Conservation (phyloP, 2,888 invertebrate genomes). For the Chloroclystis v-ata region DNA sequence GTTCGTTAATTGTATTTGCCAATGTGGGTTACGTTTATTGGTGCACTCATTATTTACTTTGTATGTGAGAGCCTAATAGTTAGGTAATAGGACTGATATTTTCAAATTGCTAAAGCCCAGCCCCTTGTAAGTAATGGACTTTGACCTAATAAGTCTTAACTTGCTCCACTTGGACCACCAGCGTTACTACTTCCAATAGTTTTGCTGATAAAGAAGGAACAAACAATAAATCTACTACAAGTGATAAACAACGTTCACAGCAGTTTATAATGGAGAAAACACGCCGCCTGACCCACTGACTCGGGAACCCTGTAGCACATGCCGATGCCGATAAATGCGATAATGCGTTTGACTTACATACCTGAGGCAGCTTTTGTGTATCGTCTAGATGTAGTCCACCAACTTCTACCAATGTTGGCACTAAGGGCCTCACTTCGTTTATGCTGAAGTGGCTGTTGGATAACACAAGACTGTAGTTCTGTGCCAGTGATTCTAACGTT, state of each 20-base stretch:
- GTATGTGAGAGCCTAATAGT: no score
- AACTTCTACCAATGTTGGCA: constrained; percentile 76
- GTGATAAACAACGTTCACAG: constrained; percentile 1
- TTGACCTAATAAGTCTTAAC: no score
- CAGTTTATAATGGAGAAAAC: constrained; percentile 16
- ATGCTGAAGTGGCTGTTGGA: constrained; percentile 78
- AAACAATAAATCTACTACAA: constrained; percentile 9
- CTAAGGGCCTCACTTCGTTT: constrained; percentile 74
- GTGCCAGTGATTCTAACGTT: constrained; percentile 60
- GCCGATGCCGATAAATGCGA: constrained; percentile 24
- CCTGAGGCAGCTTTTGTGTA: constrained; percentile 59
- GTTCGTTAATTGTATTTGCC: constrained; percentile 42
- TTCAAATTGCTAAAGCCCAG: no score
- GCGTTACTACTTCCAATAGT: neutral
- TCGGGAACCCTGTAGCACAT: constrained; percentile 29
- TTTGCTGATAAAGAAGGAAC: constrained; percentile 2
- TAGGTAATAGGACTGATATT: no score
- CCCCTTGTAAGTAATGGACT: no score
- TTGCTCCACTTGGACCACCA: neutral
- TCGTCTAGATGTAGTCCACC: constrained; percentile 77
- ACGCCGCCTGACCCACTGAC: constrained; percentile 40
- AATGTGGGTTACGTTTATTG: constrained; percentile 49
- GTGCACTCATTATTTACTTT: neutral
- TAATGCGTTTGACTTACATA: constrained; percentile 29
- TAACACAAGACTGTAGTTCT: constrained; percentile 73